A percentile compares a stretch with the other conserved stretches of the same genome.
Evolutionary conservation across 2,888 invertebrate genomes (phyloP).

Genomic region (Apotomis turbidana): DNA sequence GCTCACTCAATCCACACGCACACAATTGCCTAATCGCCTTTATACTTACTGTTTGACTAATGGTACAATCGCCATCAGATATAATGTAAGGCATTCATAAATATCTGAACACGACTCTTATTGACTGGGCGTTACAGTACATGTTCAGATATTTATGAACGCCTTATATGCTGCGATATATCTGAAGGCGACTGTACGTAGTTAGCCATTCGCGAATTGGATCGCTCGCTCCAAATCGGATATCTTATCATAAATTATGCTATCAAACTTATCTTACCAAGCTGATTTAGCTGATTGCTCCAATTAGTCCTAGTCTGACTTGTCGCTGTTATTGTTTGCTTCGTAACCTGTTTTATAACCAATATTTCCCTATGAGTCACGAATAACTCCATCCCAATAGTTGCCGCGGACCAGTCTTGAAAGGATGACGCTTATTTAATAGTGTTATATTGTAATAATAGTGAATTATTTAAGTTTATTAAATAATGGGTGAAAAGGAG

Average conservation of each 20-base stretch:
- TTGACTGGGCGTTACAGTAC: too few species aligned
- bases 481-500: constrained; percentile 46
- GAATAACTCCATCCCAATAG: constrained; percentile 8
- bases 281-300: constrained; percentile 12
- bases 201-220: constrained; percentile 43
- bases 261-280: constrained; percentile 53
- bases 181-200: too few species aligned
- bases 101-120: too few species aligned
- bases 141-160: too few species aligned
- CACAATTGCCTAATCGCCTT: too few species aligned
- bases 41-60: too few species aligned
- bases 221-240: constrained; percentile 66
- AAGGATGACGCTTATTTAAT: constrained; percentile 32
- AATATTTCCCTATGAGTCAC: constrained; percentile 36
- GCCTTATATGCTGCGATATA: too few species aligned
- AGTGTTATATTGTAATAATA: constrained; percentile 30
- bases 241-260: constrained; percentile 55
- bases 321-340: constrained; percentile 41
- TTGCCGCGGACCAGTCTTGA: constrained; percentile 2
- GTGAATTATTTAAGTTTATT: constrained; percentile 4
- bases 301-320: constrained; percentile 16
- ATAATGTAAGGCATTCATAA: too few species aligned
- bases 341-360: constrained; percentile 23
- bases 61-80: too few species aligned
- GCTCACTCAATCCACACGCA: too few species aligned